Evolutionary conservation across 2,888 invertebrate genomes (phyloP).

Genomic region (Epsilonema sp.): DNA sequence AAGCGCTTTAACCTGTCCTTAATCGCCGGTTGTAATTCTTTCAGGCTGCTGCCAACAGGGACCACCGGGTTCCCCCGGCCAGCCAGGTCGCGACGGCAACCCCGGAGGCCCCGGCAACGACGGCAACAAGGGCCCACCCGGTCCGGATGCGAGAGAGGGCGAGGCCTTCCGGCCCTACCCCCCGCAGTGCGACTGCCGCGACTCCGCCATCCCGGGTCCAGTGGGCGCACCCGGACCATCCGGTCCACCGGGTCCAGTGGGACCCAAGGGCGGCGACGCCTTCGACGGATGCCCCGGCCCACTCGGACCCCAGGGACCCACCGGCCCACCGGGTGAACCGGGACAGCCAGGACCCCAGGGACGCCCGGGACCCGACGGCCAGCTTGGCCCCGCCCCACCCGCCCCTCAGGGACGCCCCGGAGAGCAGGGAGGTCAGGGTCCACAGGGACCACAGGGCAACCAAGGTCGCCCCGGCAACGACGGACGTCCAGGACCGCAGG

Average conservation of each 20-base stretch:
- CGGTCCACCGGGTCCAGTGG: background rate
- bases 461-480: background rate
- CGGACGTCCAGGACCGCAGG: background rate
- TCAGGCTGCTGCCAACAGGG: background rate
- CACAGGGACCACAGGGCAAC: background rate
- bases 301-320: background rate
- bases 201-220: too few relatives aligned
- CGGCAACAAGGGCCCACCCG: conserved; percentile 3
- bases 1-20: too few relatives aligned
- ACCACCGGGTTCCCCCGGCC: conserved; percentile 1
- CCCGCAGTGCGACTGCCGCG: background rate
- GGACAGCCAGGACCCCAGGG: conserved; percentile 5
- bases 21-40: background rate
- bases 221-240: background rate
- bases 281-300: conserved; percentile 1
- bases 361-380: background rate
- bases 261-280: background rate
- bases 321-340: conserved; percentile 3
- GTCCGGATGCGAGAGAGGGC: too few relatives aligned
- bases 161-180: too few relatives aligned
- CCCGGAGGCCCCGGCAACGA: conserved; percentile 5
- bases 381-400: background rate
- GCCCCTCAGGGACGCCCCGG: background rate
- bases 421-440: background rate
- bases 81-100: conserved; percentile 5